Conservation (phyloP, 2,797 vertebrate genomes). For the Babyrousa celebensis region DNA sequence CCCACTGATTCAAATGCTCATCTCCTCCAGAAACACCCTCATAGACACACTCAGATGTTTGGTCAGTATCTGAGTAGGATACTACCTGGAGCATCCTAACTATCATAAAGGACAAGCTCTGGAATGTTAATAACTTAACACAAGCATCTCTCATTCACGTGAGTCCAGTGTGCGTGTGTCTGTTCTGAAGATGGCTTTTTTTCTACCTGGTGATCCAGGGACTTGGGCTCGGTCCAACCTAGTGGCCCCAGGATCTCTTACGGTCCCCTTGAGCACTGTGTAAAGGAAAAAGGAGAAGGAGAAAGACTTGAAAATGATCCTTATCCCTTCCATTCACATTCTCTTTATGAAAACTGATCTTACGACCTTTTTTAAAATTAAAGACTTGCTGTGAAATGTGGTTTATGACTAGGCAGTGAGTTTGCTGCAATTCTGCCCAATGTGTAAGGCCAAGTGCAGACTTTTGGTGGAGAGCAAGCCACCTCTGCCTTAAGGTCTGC, state of each 20-base stretch:
- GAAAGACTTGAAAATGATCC: not conserved
- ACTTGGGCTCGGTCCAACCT: not conserved
- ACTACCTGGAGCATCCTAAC: not conserved
- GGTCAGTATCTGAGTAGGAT: not conserved
- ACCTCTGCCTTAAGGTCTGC: not conserved
- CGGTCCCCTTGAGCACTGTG: not conserved
- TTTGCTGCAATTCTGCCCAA: not conserved
- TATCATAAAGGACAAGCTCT: not conserved
- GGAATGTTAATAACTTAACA: conserved; percentile 3
- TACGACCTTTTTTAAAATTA: not conserved
- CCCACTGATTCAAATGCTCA: not conserved
- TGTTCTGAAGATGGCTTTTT: not conserved
- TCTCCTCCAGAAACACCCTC: not conserved
- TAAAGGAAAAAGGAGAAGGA: not conserved
- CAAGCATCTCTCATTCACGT: not conserved
- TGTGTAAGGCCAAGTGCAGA: not conserved
- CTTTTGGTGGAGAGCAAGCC: not conserved
- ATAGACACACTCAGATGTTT: not conserved
- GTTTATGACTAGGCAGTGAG: not conserved
- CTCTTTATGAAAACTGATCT: not conserved
- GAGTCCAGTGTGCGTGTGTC: not conserved
- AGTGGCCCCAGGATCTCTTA: not conserved
- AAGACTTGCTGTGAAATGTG: not conserved
- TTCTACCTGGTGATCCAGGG: not conserved
- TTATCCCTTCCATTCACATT: not conserved